phyloP scores from a whole-genome alignment of 2,797 vertebrate genomes.

The Chloroceryle amazona region DNA sequence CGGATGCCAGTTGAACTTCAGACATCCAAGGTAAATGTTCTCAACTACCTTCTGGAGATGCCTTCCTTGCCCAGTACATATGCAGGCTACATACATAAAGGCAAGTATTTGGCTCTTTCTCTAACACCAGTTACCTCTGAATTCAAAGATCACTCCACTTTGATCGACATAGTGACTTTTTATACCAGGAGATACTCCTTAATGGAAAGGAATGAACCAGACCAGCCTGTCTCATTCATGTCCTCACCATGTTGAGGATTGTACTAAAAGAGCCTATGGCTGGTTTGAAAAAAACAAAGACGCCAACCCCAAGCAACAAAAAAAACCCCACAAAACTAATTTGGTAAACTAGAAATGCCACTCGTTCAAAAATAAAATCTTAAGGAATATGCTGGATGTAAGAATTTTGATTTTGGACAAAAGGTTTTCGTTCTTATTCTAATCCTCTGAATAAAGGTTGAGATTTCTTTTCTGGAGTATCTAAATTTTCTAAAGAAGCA shows the following conservation, averaged over 20 bases:
- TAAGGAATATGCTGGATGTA: not conserved
- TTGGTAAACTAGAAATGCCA: not conserved
- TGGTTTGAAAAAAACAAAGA: not conserved
- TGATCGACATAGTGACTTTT: not conserved
- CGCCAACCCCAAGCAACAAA: not conserved
- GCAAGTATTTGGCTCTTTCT: not conserved
- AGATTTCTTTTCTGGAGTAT: not conserved
- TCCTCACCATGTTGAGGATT: not conserved
- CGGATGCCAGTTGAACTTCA: not conserved
- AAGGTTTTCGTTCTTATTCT: not conserved
- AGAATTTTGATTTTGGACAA: not conserved
- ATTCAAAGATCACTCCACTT: not conserved
- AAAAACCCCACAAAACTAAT: not conserved
- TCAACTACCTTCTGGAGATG: not conserved
- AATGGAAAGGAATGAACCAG: not conserved
- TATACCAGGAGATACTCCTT: not conserved
- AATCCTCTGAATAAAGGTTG: not conserved
- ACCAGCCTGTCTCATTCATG: too few relatives aligned
- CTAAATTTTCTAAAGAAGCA: not conserved
- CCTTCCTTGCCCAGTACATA: not conserved
- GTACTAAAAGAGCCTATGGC: not conserved
- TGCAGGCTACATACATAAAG: accelerated
- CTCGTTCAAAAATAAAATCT: not conserved
- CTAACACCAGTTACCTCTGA: not conserved
- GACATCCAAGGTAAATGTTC: not conserved